phyloP scores from a whole-genome alignment of 1,140 invertebrate species.

The Acromyrmex heyeri region DNA sequence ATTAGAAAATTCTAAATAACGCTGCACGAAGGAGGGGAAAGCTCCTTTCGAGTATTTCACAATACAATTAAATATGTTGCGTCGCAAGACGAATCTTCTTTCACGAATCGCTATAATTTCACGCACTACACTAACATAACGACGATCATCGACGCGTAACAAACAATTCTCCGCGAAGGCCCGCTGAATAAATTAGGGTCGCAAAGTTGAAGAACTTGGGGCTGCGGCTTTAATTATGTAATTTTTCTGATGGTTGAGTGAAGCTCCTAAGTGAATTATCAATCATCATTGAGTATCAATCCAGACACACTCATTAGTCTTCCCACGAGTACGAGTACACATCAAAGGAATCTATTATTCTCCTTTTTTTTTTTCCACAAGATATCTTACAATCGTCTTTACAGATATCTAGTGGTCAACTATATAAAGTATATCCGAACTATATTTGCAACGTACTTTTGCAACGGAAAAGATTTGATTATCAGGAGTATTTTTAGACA shows the following conservation, averaged over 20 bases:
- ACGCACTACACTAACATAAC: conserved; percentile 16
- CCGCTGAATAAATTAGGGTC: conserved; percentile 22
- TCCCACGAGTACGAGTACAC: not conserved
- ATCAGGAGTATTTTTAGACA: not conserved
- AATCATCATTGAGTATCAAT: not conserved
- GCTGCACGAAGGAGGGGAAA: not conserved
- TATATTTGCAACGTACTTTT: conserved; percentile 7
- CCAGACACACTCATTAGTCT: not conserved
- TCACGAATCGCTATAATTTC: conserved; percentile 34
- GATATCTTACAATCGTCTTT: no score
- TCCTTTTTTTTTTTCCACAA: not conserved
- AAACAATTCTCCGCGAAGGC: conserved; percentile 17
- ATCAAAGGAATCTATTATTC: not conserved
- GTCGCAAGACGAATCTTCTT: not conserved
- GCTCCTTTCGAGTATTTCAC: not conserved
- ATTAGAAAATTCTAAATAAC: conserved; percentile 34
- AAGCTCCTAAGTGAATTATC: conserved; percentile 11
- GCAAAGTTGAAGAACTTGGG: not conserved
- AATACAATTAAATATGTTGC: not conserved
- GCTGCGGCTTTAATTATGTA: conserved; percentile 12
- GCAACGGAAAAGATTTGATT: not conserved
- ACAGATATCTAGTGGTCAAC: not conserved
- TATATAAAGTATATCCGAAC: not conserved
- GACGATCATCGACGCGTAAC: conserved; percentile 26
- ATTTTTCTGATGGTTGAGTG: not conserved